Evolutionary conservation across 2,113 vertebrate species (phyloP).

Genomic region (Archocentrus centrarchus): DNA sequence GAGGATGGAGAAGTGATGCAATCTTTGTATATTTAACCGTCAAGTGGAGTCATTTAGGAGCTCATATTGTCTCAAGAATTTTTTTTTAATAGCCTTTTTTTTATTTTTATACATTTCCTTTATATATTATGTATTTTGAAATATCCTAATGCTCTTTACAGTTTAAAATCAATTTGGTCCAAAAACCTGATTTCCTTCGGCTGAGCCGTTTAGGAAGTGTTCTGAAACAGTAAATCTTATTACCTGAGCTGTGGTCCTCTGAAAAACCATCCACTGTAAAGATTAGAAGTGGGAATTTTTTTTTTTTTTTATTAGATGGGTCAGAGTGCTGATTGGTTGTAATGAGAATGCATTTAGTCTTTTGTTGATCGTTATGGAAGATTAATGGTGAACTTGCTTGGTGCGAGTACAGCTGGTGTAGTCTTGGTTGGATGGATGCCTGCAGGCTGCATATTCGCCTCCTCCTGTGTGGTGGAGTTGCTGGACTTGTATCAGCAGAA

Average conservation of each 20-base stretch:
- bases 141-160: not conserved
- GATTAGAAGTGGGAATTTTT: not conserved
- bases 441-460: slow-evolving; percentile 8
- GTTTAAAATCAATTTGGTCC: not conserved
- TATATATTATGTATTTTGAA: not conserved
- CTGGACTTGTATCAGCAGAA: not conserved
- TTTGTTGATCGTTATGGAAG: not conserved
- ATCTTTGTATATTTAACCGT: too few relatives aligned
- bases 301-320: too few relatives aligned
- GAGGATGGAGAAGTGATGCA: too few relatives aligned
- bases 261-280: too few relatives aligned
- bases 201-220: not conserved
- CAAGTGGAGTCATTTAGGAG: too few relatives aligned
- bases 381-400: not conserved
- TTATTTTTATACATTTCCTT: not conserved
- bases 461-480: not conserved
- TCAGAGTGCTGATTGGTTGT: not conserved
- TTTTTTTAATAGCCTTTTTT: too few relatives aligned
- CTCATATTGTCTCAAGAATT: too few relatives aligned
- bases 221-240: not conserved
- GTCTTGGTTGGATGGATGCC: slow-evolving; percentile 16
- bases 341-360: not conserved
- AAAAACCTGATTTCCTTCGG: not conserved
- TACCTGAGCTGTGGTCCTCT: too few relatives aligned
- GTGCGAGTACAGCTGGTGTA: slow-evolving; percentile 2